Base-by-base conservation (phyloP, 2,113 vertebrate genomes). In the Coracopsis vasa region DNA sequence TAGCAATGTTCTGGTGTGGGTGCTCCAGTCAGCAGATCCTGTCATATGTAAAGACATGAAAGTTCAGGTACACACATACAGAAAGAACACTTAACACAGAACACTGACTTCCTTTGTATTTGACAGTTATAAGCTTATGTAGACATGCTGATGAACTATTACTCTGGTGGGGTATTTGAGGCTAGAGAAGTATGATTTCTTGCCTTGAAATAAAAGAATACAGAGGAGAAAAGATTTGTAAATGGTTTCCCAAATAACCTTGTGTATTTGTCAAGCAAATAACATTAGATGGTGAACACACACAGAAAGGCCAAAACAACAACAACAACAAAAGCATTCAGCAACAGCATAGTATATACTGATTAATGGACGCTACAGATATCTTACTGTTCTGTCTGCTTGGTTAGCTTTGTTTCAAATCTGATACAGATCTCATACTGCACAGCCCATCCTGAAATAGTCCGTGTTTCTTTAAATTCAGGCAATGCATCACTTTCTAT, bases 361-460 rank as follows among this genome's bases (percentile, higher is more conserved):
- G 98, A 98, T 98, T 98, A 98, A 98, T 98, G 97, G 92, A 93
- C 97, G 94, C 97, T 97, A 80, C 96, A 97, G 97, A 97, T 97
- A 97, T 97, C 97, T 97, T 94, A 97, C 91, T 97, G 92, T 95
- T 97, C 95, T 98, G 96, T 95, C 95, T 98, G 98, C 98, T 98
- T 98, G 98, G 98, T 97, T 98, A 98, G 97, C 96, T 98, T 97
- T 98, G 97, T 98, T 98, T 98, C 96, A 98, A 97, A 98, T 97
- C 90, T 97, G 98, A 98, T 98, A 98, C 96, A 98, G 97, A 98
- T 98, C 98, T 98, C 95, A 97, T 90, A 86, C 96, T 93, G 96
- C 97, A 97, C 28, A 54, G 97, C 92, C 85, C 71, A 98, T 97
- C 94, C 97, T 96, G 96, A 98, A 98, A 98, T 95, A 98, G 97